Base-by-base conservation (phyloP, 2,113 vertebrate species). In the Malurus cyaneus region DNA sequence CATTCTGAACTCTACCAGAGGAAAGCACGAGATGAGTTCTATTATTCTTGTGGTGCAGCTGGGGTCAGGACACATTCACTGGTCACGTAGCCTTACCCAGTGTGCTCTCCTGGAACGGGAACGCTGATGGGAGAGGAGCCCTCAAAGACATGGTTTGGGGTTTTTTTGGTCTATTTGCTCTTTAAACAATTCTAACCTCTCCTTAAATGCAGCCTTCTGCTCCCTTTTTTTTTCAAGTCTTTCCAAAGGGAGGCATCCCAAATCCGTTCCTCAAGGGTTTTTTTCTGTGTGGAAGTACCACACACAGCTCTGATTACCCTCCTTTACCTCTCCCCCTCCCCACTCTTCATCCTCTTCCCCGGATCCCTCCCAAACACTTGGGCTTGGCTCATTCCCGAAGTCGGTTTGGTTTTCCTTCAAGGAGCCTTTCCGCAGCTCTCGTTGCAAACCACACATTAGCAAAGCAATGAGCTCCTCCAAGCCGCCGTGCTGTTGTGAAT, bases 401-500 rank as follows among this genome's bases (percentile, higher is more conserved):
- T 59, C 41, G 8, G 32, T 74, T 86, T 93, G 92, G 92, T 89
- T 96, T 96, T 80, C 72, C 92, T 93, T 95, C 89, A 86, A 93
- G 88, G 84, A 95, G 39, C 92, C 69, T 92, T 96, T 73, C 93
- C 2, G 5, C 60, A 49, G 89, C 90, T 93, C 94, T 77, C 3
- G 44, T 92, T 96, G 95, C 95, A 96, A 95, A 93, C 94, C 93
- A 92, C 93, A 86, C 92, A 94, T 96, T 94, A 95, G 90, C 80
- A 96, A 93, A 79, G 93, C 94, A 72, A 74, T 49, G 72, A 86
- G 77, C 73, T 96, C 92, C 92, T 92, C 86, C 88, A 78, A 21
- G 31, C 47, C 18, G 12, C 65, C 9, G 47, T 41, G 62, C 72
- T 39, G n/a, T 66, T 60, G 86, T 25, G 67, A 41, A 90, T 88